Percentiles rank a stretch among this genome's conserved stretches.
These are phyloP conservation scores for Hermetia illucens DNA, from an alignment of 1,140 invertebrate genomes.

Conservation along the genomic window DNA sequence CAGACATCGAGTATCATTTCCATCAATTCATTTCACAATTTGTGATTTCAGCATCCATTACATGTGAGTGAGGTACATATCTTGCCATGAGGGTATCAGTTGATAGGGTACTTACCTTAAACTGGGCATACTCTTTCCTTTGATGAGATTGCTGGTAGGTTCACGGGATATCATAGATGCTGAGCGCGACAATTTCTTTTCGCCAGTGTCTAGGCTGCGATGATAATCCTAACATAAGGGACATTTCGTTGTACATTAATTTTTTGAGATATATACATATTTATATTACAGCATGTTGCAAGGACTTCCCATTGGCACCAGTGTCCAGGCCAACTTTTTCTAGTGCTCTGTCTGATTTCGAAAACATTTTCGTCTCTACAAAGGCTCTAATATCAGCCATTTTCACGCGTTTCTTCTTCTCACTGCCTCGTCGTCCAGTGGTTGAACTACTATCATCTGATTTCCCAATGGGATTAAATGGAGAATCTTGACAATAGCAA, in stretches of 20 bases:
- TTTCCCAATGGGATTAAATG: slow-evolving; percentile 17
- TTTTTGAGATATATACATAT: slow-evolving; percentile 2
- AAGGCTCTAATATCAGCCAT: slow-evolving; percentile 80
- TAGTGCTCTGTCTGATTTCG: slow-evolving; percentile 78
- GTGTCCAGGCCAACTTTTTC: slow-evolving; percentile 72
- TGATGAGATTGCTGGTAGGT: slow-evolving; percentile 57
- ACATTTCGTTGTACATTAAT: slow-evolving; percentile 2
- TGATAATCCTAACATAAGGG: slow-evolving; percentile 51
- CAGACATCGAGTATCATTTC: no score
- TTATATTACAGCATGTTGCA: slow-evolving; percentile 28
- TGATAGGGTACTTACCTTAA: slow-evolving; percentile 66
- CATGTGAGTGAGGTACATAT: slow-evolving; percentile 3
- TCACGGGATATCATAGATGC: slow-evolving; percentile 42
- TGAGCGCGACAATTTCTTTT: slow-evolving; percentile 50
- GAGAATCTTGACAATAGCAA: slow-evolving; percentile 30
- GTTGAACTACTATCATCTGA: slow-evolving; percentile 36
- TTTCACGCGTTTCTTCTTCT: slow-evolving; percentile 77
- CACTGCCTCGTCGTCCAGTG: slow-evolving; percentile 54
- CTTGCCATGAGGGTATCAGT: no score
- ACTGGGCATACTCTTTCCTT: slow-evolving; percentile 92
- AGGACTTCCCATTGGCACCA: slow-evolving; percentile 39
- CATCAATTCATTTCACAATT: no score
- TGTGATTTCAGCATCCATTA: no score
- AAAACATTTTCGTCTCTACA: slow-evolving; percentile 79
- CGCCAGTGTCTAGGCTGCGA: slow-evolving; percentile 61